Evolutionary conservation across 2,113 vertebrate genomes (phyloP).

Genomic region (Arenaria interpres): DNA sequence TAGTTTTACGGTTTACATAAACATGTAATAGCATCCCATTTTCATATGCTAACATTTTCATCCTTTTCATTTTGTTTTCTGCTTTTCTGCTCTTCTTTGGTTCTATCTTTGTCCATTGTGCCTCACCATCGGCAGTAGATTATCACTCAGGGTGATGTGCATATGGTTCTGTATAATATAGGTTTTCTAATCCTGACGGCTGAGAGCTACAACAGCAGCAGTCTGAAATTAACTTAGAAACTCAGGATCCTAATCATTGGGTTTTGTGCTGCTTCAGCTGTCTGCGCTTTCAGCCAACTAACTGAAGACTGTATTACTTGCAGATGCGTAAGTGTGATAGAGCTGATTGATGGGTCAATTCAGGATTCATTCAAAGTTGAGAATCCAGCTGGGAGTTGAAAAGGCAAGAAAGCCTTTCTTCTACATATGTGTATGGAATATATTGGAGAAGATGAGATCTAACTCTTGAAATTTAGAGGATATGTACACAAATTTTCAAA

Average conservation of each 20-base stretch:
- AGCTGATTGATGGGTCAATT: conserved; percentile 2
- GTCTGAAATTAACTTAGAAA: conserved; percentile 26
- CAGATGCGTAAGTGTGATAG: conserved; percentile 25
- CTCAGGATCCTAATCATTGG: conserved; percentile 4
- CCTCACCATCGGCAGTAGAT: neutral
- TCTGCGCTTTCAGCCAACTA: conserved; percentile 17
- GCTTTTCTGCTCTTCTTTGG: neutral
- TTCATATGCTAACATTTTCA: neutral
- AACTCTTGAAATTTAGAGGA: neutral
- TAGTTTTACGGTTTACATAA: neutral
- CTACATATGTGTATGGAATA: neutral
- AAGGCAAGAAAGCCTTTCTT: conserved; percentile 16
- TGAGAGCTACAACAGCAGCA: neutral
- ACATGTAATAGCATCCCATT: neutral
- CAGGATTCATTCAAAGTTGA: conserved; percentile 11
- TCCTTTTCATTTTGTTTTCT: neutral
- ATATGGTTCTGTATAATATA: neutral
- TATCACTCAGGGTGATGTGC: rapidly evolving
- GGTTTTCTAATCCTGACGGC: neutral
- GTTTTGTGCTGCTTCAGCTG: conserved; percentile 53
- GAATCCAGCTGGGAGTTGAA: conserved; percentile 14
- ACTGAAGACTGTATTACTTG: conserved; percentile 14
- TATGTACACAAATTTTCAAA: neutral
- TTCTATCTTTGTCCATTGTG: neutral
- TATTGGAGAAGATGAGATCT: neutral